phyloP scores from a whole-genome alignment of 1,140 invertebrate species.

The Calosoma granatense region DNA sequence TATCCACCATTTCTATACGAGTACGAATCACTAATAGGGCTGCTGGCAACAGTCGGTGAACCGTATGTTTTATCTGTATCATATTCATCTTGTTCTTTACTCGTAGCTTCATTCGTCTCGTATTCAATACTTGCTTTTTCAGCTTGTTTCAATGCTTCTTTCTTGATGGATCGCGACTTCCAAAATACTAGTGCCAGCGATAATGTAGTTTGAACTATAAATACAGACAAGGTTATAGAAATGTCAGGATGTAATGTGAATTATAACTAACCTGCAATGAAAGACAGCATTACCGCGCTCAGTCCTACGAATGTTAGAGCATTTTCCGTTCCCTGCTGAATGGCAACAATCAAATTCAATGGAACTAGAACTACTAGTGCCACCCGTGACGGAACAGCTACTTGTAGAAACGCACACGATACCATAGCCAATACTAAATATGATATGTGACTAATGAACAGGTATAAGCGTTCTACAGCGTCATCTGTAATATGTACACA shows the following conservation, averaged over 20 bases:
- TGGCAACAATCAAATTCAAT: constrained; percentile 25
- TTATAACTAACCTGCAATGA: constrained; percentile 23
- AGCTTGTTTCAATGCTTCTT: too few species aligned
- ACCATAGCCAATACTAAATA: constrained; percentile 31
- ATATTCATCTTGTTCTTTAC: background rate
- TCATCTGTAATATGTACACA: constrained; percentile 21
- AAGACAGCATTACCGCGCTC: constrained; percentile 14
- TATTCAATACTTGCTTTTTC: too few species aligned
- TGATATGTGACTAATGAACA: constrained; percentile 26
- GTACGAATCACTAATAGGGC: background rate
- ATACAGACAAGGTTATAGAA: too few species aligned
- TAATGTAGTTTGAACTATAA: constrained; percentile 19
- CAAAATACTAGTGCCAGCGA: too few species aligned
- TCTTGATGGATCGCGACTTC: too few species aligned
- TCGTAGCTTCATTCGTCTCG: too few species aligned
- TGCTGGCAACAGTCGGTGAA: background rate
- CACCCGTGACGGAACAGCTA: constrained; percentile 22
- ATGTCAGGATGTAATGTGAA: background rate
- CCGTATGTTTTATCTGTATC: background rate
- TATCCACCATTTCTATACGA: background rate
- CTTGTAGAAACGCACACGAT: constrained; percentile 27
- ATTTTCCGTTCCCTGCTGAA: constrained; percentile 19
- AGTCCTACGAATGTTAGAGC: constrained; percentile 20
- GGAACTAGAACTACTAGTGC: constrained; percentile 23
- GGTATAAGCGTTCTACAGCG: constrained; percentile 26